A percentile compares a stretch with the other conserved stretches of the same genome.
Conservation (phyloP, 2,888 invertebrate genomes). For the Chrysotoxum bicinctum region DNA sequence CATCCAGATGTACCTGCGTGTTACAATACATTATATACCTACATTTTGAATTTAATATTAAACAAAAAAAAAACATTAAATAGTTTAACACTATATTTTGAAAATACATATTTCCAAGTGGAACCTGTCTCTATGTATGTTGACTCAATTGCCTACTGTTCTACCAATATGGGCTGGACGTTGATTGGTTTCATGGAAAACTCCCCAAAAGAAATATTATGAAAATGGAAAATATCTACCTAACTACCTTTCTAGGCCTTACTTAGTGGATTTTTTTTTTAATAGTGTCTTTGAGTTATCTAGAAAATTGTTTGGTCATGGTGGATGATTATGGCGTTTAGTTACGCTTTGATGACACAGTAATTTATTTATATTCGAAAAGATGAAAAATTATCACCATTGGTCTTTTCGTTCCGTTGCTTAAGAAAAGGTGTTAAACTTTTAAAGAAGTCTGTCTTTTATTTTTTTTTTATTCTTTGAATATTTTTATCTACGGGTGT, state of each 20-base stretch:
- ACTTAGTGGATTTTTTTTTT: slow-evolving; percentile 13
- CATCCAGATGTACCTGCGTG: slow-evolving; percentile 21
- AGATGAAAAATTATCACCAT: slow-evolving; percentile 71
- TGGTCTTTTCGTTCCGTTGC: slow-evolving; percentile 61
- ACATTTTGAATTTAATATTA: background rate
- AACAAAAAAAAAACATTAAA: background rate
- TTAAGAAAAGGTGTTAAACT: slow-evolving; percentile 71
- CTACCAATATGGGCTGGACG: slow-evolving; percentile 57
- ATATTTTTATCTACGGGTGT: slow-evolving; percentile 13
- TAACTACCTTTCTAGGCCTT: background rate
- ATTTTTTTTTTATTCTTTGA: background rate
- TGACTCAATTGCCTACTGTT: slow-evolving; percentile 66
- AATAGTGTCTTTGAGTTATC: slow-evolving; percentile 62
- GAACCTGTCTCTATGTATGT: slow-evolving; percentile 56
- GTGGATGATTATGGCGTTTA: slow-evolving; percentile 77
- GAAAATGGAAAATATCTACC: slow-evolving; percentile 14
- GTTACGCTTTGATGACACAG: slow-evolving; percentile 81
- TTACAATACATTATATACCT: background rate
- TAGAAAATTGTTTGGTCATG: slow-evolving; percentile 71
- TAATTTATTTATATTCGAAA: slow-evolving; percentile 74
- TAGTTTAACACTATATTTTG: slow-evolving; percentile 17
- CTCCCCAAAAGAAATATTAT: slow-evolving; percentile 28
- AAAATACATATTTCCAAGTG: slow-evolving; percentile 38
- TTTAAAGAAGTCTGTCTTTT: slow-evolving; percentile 40
- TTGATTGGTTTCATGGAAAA: slow-evolving; percentile 72